Conservation (phyloP, 2,113 vertebrate species). For the Numenius arquata region DNA sequence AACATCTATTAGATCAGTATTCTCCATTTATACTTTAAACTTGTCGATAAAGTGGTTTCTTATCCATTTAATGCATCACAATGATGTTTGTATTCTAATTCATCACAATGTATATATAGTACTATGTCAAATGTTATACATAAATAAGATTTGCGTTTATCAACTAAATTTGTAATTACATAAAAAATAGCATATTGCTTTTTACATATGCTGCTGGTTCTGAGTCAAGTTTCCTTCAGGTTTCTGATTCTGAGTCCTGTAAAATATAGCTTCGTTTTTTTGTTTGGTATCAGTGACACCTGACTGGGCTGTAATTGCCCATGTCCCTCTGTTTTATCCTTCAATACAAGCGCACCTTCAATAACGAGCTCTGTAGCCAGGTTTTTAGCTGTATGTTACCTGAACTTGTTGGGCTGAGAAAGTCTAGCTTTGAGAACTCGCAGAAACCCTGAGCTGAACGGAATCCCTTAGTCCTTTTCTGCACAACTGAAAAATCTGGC, state of each 20-base stretch:
- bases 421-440: neutral
- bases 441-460: neutral
- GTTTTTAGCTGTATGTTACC: neutral
- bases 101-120: neutral
- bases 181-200: neutral
- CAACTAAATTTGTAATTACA: neutral
- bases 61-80: neutral
- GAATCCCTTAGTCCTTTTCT: neutral
- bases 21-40: neutral
- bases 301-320: neutral
- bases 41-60: neutral
- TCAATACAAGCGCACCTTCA: neutral
- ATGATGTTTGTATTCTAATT: neutral
- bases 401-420: neutral
- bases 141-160: neutral
- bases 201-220: neutral
- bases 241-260: neutral
- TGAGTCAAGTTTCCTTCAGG: neutral
- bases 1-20: neutral
- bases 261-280: neutral
- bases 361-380: neutral
- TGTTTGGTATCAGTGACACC: neutral
- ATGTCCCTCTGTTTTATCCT: neutral
- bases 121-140: neutral
- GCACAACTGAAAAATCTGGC: neutral